These are phyloP conservation scores for Metacarcinus magister DNA, from an alignment of 2,888 invertebrate genomes.

Conservation along the genomic window DNA sequence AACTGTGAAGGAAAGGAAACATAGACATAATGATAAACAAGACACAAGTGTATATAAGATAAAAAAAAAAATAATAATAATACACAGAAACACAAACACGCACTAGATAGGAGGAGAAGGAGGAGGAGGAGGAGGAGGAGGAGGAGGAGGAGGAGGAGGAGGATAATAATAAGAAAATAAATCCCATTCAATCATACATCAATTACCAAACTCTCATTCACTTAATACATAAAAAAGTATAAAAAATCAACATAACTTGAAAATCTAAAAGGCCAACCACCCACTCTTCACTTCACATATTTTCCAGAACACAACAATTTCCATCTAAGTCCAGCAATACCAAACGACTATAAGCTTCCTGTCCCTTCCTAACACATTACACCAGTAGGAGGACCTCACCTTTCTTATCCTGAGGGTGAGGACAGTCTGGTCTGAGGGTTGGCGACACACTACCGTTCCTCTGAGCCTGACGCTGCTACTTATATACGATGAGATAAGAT, in stretches of 20 bases:
- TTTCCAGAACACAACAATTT: neutral
- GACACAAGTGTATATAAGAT: no score
- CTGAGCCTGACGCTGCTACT: neutral
- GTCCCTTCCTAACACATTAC: neutral
- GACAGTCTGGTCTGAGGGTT: neutral
- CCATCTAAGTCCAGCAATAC: neutral
- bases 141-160: no score
- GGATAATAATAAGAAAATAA: no score
- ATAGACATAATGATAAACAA: no score
- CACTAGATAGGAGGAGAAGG: no score
- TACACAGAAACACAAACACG: no score
- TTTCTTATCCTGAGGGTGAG: neutral
- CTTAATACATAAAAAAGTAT: neutral
- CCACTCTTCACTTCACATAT: neutral
- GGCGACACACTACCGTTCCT: neutral
- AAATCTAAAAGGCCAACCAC: neutral
- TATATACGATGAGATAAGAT: neutral
- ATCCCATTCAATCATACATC: no score
- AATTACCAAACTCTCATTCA: no score
- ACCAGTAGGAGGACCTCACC: neutral
- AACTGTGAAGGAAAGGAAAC: neutral
- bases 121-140: no score
- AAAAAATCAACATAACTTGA: neutral
- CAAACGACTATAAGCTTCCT: neutral
- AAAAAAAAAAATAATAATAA: no score